Percentiles rank a stretch among this genome's conserved stretches.
Evolutionary conservation across 2,888 invertebrate genomes (phyloP).

Genomic region (Helobdella robusta): DNA sequence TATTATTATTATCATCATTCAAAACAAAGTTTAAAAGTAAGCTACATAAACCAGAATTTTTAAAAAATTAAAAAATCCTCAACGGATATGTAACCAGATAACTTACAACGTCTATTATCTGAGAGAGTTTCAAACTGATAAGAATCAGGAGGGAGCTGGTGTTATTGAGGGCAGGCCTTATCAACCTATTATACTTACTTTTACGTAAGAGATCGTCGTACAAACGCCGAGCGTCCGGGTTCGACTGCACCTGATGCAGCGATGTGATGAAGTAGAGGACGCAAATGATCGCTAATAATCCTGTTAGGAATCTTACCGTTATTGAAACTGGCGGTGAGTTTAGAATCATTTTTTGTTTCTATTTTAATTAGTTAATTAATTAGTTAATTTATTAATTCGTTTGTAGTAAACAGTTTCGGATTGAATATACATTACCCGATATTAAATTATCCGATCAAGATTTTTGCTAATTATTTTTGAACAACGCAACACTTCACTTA

Average conservation of each 20-base stretch:
- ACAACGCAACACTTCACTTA: too few species aligned
- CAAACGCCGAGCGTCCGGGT: conserved; percentile 23
- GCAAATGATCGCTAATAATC: too few species aligned
- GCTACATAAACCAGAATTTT: neutral
- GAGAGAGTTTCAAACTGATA: conserved; percentile 28
- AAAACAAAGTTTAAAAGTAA: neutral
- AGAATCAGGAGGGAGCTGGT: conserved; percentile 20
- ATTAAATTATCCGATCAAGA: too few species aligned
- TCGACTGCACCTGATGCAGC: neutral
- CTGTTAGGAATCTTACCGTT: too few species aligned
- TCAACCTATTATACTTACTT: conserved; percentile 19
- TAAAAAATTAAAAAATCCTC: neutral
- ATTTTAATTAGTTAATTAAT: too few species aligned
- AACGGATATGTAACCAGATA: neutral
- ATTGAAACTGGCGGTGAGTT: too few species aligned
- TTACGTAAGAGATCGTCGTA: conserved; percentile 23
- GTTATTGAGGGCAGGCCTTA: conserved; percentile 9
- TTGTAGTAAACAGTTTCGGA: too few species aligned
- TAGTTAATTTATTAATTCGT: too few species aligned
- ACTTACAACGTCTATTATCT: conserved; percentile 30
- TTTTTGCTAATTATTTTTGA: too few species aligned
- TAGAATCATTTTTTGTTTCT: too few species aligned
- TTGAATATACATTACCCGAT: too few species aligned
- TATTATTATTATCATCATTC: neutral
- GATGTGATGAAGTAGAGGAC: too few species aligned